phyloP scores from a whole-genome alignment of 1,140 invertebrate species.

The Brachionus calyciflorus region DNA sequence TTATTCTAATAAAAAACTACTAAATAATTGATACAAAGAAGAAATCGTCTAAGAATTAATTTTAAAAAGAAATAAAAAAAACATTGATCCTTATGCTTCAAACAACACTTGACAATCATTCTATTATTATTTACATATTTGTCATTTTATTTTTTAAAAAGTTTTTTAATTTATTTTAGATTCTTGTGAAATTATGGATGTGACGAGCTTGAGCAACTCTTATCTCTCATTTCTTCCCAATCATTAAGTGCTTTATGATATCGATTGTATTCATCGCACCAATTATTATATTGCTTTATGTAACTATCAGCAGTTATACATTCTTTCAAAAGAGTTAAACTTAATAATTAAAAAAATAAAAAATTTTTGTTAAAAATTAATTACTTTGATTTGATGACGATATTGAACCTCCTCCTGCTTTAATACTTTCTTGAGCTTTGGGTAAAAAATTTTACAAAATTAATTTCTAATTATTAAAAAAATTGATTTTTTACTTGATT shows the following conservation, averaged over 20 bases:
- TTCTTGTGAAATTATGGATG: too few relatives aligned
- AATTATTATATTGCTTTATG: constrained; percentile 46
- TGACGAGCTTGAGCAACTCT: neutral
- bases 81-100: too few relatives aligned
- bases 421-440: neutral
- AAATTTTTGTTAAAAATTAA: neutral
- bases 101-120: too few relatives aligned
- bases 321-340: too few relatives aligned
- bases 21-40: too few relatives aligned
- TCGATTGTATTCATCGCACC: constrained; percentile 41
- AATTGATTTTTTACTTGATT: neutral
- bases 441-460: neutral
- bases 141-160: too few relatives aligned
- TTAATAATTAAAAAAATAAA: neutral
- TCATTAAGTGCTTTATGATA: constrained; percentile 42
- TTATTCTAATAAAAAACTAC: too few relatives aligned
- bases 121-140: too few relatives aligned
- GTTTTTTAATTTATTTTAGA: too few relatives aligned
- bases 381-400: constrained; percentile 15
- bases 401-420: neutral
- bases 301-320: constrained; percentile 42
- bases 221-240: constrained; percentile 44
- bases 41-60: too few relatives aligned
- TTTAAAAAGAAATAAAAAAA: too few relatives aligned
- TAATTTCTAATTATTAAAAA: neutral